A percentile compares a stretch with the other conserved stretches of the same genome.
Conservation (phyloP, 2,797 vertebrate species). For the Acrocephalus scirpaceus region DNA sequence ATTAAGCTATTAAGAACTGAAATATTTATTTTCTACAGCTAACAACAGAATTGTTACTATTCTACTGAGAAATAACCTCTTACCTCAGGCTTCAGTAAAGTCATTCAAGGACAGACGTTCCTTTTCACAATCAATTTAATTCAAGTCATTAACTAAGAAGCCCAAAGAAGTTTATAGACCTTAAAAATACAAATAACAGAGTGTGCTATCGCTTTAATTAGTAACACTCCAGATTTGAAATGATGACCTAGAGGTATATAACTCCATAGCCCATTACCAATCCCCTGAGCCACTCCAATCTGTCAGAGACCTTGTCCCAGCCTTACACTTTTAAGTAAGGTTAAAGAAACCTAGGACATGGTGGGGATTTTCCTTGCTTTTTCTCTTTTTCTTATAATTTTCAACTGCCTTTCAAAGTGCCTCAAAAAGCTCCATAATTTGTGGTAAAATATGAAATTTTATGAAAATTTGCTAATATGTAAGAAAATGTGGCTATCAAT, state of each 20-base stretch:
- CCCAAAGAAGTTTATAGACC: slow-evolving; percentile 68
- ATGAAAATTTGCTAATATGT: background rate
- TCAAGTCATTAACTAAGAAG: slow-evolving; percentile 70
- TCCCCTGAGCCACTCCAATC: slow-evolving; percentile 34
- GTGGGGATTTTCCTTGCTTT: background rate
- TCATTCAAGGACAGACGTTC: slow-evolving; percentile 55
- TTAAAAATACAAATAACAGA: slow-evolving; percentile 70
- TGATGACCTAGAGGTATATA: slow-evolving; percentile 49
- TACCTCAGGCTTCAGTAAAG: slow-evolving; percentile 34
- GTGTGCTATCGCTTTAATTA: slow-evolving; percentile 64
- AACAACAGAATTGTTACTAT: background rate
- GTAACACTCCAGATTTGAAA: slow-evolving; percentile 61
- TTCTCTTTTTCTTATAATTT: background rate
- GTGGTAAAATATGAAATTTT: background rate
- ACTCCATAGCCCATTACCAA: slow-evolving; percentile 43
- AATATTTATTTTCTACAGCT: background rate
- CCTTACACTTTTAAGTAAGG: background rate
- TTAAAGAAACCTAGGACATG: background rate
- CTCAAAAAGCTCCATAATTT: background rate
- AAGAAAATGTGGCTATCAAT: background rate
- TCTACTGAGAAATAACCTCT: slow-evolving; percentile 1
- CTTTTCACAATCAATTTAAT: slow-evolving; percentile 69
- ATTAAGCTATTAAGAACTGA: background rate
- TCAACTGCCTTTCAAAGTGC: background rate
- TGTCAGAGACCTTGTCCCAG: background rate